Evolutionary conservation across 2,113 vertebrate species (phyloP).

Genomic region (Clarias gariepinus): DNA sequence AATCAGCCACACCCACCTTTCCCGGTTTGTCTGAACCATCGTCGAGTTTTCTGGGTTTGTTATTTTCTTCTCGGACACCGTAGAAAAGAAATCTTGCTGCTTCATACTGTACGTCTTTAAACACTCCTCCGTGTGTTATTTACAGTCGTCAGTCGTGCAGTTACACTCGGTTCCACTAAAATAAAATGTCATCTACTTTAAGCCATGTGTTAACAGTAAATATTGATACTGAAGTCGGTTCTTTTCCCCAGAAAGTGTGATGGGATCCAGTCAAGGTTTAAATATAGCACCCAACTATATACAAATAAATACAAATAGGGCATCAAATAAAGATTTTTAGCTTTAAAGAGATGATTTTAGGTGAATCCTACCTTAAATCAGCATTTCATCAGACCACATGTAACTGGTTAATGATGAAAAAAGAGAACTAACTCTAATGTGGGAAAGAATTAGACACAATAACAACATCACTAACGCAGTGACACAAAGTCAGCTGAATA

Average conservation of each 20-base stretch:
- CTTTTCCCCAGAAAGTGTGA: not conserved
- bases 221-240: not conserved
- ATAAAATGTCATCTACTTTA: not conserved
- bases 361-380: not conserved
- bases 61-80: no score
- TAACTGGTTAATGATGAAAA: not conserved
- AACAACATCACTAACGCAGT: not conserved
- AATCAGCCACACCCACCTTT: no score
- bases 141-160: not conserved
- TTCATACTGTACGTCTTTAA: not conserved
- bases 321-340: not conserved
- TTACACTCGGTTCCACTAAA: not conserved
- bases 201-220: not conserved
- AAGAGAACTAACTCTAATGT: not conserved
- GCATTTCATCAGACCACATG: not conserved
- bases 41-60: no score
- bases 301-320: not conserved
- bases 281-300: no score
- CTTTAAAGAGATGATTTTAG: not conserved
- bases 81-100: not conserved
- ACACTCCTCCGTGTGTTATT: no score
- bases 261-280: not conserved
- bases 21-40: no score
- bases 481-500: not conserved
- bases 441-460: not conserved